Evolutionary conservation across 2,113 vertebrate species (phyloP).

Genomic region (Vimba vimba): DNA sequence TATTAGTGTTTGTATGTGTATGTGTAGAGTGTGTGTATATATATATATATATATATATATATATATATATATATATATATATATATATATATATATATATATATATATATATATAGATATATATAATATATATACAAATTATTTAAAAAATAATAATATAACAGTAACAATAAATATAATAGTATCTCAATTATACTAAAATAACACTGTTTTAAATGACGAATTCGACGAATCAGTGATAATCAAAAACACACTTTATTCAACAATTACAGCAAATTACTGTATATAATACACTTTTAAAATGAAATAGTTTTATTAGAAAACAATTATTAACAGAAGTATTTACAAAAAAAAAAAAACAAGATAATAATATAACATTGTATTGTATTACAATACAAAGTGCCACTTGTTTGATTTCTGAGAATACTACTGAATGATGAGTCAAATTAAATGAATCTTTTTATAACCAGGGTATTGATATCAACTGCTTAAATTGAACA

Average conservation of each 20-base stretch:
- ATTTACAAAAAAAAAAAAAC: neutral
- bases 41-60: neutral
- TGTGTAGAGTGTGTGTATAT: too few species aligned
- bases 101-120: neutral
- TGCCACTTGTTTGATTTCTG: neutral
- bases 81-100: neutral
- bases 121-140: too few species aligned
- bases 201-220: neutral
- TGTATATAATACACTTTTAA: neutral
- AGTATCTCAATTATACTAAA: neutral
- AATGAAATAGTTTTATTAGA: neutral
- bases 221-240: neutral
- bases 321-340: neutral
- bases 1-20: too few species aligned
- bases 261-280: neutral
- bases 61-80: neutral
- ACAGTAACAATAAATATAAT: neutral
- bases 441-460: neutral
- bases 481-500: neutral
- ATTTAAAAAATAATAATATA: neutral
- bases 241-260: neutral
- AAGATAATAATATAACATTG: neutral
- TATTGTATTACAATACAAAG: neutral
- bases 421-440: neutral
- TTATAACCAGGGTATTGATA: neutral